Conservation (phyloP, 2,113 vertebrate genomes). For the Cryptotis parvus region DNA sequence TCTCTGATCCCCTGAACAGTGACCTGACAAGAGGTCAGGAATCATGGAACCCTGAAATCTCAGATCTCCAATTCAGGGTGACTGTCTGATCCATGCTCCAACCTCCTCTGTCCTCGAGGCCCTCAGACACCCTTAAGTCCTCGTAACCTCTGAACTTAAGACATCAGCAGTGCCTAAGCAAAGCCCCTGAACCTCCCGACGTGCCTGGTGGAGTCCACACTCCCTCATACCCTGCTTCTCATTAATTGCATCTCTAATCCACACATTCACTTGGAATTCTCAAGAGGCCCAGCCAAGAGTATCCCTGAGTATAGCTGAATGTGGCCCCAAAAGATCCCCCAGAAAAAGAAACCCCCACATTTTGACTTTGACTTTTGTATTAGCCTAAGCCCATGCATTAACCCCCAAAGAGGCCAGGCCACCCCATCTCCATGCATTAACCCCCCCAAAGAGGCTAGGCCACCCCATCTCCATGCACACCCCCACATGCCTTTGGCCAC, state of each 20-base stretch:
- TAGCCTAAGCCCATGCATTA: too few species aligned
- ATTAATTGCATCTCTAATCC: too few species aligned
- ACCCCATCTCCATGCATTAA: neutral
- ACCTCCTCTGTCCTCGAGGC: neutral
- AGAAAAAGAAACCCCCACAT: too few species aligned
- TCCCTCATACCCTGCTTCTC: too few species aligned
- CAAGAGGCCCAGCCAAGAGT: neutral
- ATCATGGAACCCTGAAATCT: neutral
- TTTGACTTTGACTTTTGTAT: too few species aligned
- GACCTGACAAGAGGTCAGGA: neutral
- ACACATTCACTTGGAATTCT: neutral
- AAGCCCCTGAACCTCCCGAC: neutral
- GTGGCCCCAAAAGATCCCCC: too few species aligned
- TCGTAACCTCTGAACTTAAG: neutral
- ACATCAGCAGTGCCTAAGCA: neutral
- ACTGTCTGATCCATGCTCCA: neutral
- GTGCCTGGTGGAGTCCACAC: neutral
- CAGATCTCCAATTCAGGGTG: neutral
- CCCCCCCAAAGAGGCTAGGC: too few species aligned
- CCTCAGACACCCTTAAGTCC: neutral
- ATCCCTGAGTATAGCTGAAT: too few species aligned
- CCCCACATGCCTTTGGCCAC: neutral
- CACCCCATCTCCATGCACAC: neutral
- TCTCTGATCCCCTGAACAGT: neutral
- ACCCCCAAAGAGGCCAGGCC: too few species aligned